Evolutionary conservation across 2,113 vertebrate species (phyloP), one percentile per base, ranked within the genome.

Genomic region (Girardinichthys multiradiatus): DNA sequence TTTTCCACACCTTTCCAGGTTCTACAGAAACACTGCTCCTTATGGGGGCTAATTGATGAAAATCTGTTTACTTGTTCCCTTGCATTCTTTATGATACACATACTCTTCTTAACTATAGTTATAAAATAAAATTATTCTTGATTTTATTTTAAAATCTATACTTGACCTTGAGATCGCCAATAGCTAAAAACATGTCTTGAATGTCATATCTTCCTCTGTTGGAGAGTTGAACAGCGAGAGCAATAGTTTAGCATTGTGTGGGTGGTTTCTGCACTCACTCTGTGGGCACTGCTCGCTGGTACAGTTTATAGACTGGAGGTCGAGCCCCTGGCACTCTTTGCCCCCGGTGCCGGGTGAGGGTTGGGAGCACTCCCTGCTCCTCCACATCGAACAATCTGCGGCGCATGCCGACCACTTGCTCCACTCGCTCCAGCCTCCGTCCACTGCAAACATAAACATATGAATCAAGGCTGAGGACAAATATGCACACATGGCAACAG

Each of bases 381-480:
- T 93, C 98, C 98, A 98, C 92, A 96, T 96, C 0, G 95, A 96
- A 77, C 98, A 99, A 87, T 99, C 98, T 0, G 95, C 92, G 1
- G 96, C 96, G 0, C 98, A 99, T 10, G 95, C 93, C 0, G 98
- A 98, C 98, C 98, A 99, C 77, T 97, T 96, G 93, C 96, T 98
- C 98, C 98, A 99, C 26, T 97, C 94, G 0, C 96, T 96, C 97
- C 98, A 99, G 84, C 95, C 96, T 4, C 98, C 98, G 0, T 98
- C 96, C 88, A 99, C 98, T 99, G 92, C 70, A 85, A 82, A 91
- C 70, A 84, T 30, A 77, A 51, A 1, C 29, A 77, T 0, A 54
- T 39, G 42, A 57, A 61, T 54, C 35, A 79, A 1, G 11, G 27
- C 29, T 82, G 58, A 74, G 28, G 15, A 71, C 31, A 71, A 21